phyloP scores from a whole-genome alignment of 2,797 vertebrate genomes.

The Hipposideros larvatus region DNA sequence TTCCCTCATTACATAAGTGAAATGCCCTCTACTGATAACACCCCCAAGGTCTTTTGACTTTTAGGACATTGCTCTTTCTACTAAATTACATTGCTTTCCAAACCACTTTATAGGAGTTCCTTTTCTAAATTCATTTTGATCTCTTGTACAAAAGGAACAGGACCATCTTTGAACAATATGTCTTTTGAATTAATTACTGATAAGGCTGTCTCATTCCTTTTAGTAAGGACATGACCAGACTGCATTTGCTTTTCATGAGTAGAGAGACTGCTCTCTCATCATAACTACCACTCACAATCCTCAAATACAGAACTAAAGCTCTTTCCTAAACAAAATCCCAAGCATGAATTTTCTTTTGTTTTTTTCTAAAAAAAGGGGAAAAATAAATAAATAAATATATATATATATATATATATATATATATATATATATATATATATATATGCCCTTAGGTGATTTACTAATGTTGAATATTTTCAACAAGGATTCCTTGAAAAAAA shows the following conservation, averaged over 20 bases:
- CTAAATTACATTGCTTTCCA: conserved; percentile 23
- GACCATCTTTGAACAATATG: conserved; percentile 27
- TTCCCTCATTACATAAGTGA: not conserved
- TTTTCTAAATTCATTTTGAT: conserved; percentile 38
- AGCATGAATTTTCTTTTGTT: not conserved
- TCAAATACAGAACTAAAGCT: not conserved
- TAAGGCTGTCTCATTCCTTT: conserved; percentile 26
- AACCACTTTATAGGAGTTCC: conserved; percentile 3
- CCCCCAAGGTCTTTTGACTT: not conserved
- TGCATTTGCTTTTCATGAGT: conserved; percentile 19
- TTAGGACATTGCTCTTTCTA: not conserved
- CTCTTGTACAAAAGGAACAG: not conserved
- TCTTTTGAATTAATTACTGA: conserved; percentile 39
- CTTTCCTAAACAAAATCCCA: not conserved
- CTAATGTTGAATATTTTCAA: conserved; percentile 6
- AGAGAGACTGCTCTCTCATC: not conserved
- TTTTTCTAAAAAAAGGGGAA: no score
- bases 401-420: no score
- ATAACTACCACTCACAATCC: not conserved
- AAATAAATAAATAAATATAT: no score
- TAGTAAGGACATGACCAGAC: not conserved
- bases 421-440: no score
- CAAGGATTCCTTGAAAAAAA: conserved; percentile 18
- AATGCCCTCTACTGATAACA: not conserved
- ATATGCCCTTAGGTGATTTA: not conserved